Percentiles rank a stretch among this genome's conserved stretches.
These are phyloP conservation scores for Eremophila alpestris DNA, from an alignment of 2,797 vertebrate genomes.

Conservation along the genomic window DNA sequence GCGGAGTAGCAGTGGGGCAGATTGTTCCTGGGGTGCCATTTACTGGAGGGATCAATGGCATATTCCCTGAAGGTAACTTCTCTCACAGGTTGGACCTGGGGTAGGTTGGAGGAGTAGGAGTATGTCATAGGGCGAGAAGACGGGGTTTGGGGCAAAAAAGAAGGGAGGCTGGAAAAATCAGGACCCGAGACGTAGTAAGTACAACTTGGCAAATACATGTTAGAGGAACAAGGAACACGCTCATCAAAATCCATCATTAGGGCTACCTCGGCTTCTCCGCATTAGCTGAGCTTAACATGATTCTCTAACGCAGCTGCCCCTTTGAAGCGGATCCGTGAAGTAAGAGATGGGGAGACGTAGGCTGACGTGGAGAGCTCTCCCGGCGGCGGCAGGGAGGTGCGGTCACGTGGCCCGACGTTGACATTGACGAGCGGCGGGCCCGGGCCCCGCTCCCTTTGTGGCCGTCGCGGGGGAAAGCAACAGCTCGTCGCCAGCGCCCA, in stretches of 20 bases:
- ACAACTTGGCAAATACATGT: conserved; percentile 99
- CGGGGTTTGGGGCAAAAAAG: conserved; percentile 97
- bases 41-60: conserved; percentile 93
- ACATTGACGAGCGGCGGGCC: conserved; percentile 92
- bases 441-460: conserved; percentile 80
- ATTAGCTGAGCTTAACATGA: conserved; percentile 93
- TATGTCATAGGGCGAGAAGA: conserved; percentile 97
- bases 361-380: conserved; percentile 99
- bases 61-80: conserved; percentile 99
- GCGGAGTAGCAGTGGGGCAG: conserved; percentile 93
- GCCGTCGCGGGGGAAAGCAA: conserved; percentile 83
- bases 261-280: conserved; percentile 87
- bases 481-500: conserved; percentile 74
- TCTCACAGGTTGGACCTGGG: conserved; percentile 97
- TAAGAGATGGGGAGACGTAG: conserved; percentile 97
- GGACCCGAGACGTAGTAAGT: conserved; percentile 99
- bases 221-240: conserved; percentile 95
- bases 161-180: conserved; percentile 97
- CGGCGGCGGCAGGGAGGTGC: conserved; percentile 98
- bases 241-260: conserved; percentile 99
- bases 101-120: conserved; percentile 93
- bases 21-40: conserved; percentile 95
- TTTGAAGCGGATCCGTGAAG: conserved; percentile 96
- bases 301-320: conserved; percentile 93
- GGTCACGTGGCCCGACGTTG: conserved; percentile 98